Conservation (phyloP, 2,888 invertebrate genomes). For the Apoda limacodes region DNA sequence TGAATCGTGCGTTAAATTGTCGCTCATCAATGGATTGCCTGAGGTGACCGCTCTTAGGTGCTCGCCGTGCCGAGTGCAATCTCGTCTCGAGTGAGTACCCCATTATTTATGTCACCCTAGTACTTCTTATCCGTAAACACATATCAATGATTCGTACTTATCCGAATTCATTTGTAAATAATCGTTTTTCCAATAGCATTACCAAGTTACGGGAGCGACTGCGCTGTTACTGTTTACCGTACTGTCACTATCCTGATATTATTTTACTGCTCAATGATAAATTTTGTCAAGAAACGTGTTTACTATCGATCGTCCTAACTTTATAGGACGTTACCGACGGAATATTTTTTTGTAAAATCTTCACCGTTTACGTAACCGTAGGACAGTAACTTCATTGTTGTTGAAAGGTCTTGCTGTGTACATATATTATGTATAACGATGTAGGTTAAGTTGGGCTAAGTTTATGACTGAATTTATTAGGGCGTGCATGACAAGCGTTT, state of each 20-base stretch:
- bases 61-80: slow-evolving; percentile 18
- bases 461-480: too few relatives aligned
- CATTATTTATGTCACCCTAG: slow-evolving; percentile 1
- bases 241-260: slow-evolving; percentile 38
- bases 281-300: slow-evolving; percentile 12
- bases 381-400: slow-evolving; percentile 38
- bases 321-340: slow-evolving; percentile 8
- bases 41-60: slow-evolving; percentile 45
- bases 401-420: slow-evolving; percentile 32
- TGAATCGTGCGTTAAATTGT: slow-evolving; percentile 28
- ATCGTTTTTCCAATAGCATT: slow-evolving; percentile 39
- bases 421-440: too few relatives aligned
- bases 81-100: slow-evolving; percentile 27
- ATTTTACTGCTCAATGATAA: slow-evolving; percentile 34
- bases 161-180: slow-evolving; percentile 37
- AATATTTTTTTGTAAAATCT: slow-evolving; percentile 32
- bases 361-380: slow-evolving; percentile 59
- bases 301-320: slow-evolving; percentile 43
- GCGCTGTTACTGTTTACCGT: slow-evolving; percentile 49
- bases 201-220: slow-evolving; percentile 37
- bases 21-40: slow-evolving; percentile 53
- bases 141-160: slow-evolving; percentile 27
- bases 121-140: slow-evolving; percentile 23
- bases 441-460: too few relatives aligned
- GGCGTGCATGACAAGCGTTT: too few relatives aligned